Conservation (phyloP, 1,140 invertebrate species). For the Lordiphosa clarofinis region DNA sequence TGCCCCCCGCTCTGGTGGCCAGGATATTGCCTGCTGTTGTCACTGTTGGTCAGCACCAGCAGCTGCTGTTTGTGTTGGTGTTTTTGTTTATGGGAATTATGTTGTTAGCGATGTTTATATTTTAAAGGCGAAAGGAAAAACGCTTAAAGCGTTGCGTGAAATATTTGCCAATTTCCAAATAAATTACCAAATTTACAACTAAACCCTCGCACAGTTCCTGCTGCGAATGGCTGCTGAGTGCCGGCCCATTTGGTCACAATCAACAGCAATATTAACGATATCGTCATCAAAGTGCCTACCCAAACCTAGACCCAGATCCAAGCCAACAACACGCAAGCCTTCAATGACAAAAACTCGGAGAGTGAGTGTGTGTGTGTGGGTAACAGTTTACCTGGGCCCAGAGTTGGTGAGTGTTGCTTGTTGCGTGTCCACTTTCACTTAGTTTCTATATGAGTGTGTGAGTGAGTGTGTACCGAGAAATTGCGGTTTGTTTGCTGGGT, state of each 20-base stretch:
- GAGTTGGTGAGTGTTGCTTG: conserved; percentile 61
- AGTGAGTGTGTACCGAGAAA: conserved; percentile 58
- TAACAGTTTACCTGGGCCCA: conserved; percentile 12
- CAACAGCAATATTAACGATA: conserved; percentile 75
- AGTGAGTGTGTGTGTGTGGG: conserved; percentile 16
- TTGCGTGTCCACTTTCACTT: conserved; percentile 77
- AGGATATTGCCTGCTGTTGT: conserved; percentile 42
- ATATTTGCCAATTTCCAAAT: conserved; percentile 67
- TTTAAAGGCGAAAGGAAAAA: conserved; percentile 19
- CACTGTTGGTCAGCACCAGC: conserved; percentile 51
- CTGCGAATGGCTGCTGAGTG: conserved; percentile 38
- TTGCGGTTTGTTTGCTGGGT: conserved; percentile 76
- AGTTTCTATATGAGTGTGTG: conserved; percentile 25
- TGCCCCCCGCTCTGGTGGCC: background rate
- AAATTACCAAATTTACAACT: conserved; percentile 68
- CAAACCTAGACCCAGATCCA: conserved; percentile 16
- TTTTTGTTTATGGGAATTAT: conserved; percentile 66
- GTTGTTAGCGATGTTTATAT: conserved; percentile 60
- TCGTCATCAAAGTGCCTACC: conserved; percentile 67
- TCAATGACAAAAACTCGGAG: conserved; percentile 52
- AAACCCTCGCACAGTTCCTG: conserved; percentile 12
- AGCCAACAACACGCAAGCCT: conserved; percentile 60
- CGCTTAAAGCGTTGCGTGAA: conserved; percentile 48
- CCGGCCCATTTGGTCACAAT: conserved; percentile 64
- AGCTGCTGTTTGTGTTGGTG: conserved; percentile 24